Evolutionary conservation across 2,113 vertebrate genomes (phyloP).

Genomic region (Notiomystis cincta): DNA sequence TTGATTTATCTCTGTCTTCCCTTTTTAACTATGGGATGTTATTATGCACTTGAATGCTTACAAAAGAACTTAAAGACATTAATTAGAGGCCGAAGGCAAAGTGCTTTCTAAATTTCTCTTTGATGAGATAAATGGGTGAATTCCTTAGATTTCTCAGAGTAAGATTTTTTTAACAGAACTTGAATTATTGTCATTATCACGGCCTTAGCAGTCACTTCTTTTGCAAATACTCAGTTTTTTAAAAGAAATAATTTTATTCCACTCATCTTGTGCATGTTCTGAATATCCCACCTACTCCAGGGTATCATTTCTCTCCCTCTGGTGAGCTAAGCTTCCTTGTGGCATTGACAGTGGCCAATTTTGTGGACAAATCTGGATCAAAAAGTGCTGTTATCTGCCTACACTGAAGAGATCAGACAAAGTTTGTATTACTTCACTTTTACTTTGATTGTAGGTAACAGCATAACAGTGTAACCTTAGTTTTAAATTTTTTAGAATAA

Average conservation of each 20-base stretch:
- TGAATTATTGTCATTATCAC: neutral
- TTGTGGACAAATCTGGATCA: neutral
- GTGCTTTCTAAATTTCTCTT: neutral
- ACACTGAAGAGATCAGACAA: neutral
- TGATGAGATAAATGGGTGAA: neutral
- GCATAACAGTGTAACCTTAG: fast-evolving
- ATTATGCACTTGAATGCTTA: neutral
- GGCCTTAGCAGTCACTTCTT: neutral
- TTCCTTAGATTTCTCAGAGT: neutral
- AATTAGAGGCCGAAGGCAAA: neutral
- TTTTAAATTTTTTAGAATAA: neutral
- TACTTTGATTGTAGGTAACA: neutral
- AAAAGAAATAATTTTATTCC: neutral
- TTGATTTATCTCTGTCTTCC: neutral
- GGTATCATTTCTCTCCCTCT: neutral
- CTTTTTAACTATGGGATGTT: neutral
- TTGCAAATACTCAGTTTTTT: neutral
- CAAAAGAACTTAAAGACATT: neutral
- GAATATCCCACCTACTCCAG: neutral
- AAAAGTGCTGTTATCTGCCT: neutral
- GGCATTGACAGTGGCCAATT: neutral
- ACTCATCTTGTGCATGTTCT: neutral
- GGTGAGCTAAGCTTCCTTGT: neutral
- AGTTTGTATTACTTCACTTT: neutral
- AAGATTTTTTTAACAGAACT: neutral